Percentiles rank a stretch among this genome's conserved stretches.
Evolutionary conservation across 1,140 invertebrate genomes (phyloP).

Genomic region (Lethocerus indicus): DNA sequence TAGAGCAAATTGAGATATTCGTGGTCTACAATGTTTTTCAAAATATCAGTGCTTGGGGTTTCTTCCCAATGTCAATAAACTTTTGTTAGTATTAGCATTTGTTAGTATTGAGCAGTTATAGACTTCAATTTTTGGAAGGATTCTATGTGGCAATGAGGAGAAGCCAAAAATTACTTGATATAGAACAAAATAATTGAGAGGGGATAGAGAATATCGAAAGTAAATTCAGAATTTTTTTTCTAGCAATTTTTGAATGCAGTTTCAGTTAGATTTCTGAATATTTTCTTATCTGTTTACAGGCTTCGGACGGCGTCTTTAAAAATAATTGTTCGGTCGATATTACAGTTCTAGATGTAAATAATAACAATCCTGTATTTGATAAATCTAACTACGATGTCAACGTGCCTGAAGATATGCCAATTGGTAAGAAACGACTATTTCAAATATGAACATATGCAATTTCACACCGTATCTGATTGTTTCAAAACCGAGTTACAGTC

Average conservation of each 20-base stretch:
- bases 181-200: not conserved
- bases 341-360: conserved; percentile 69
- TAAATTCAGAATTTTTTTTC: not conserved
- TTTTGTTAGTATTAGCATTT: too few relatives aligned
- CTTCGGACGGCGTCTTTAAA: conserved; percentile 55
- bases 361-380: conserved; percentile 62
- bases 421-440: conserved; percentile 45
- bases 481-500: too few relatives aligned
- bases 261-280: not conserved
- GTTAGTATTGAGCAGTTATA: too few relatives aligned
- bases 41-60: too few relatives aligned
- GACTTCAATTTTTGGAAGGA: too few relatives aligned
- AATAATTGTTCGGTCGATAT: conserved; percentile 54
- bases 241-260: not conserved
- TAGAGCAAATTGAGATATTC: too few relatives aligned
- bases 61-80: too few relatives aligned
- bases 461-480: too few relatives aligned
- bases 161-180: not conserved
- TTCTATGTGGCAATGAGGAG: too few relatives aligned
- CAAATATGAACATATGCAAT: too few relatives aligned
- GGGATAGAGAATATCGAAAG: not conserved
- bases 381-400: conserved; percentile 51
- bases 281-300: conserved; percentile 29
- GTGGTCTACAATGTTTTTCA: too few relatives aligned
- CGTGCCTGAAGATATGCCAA: conserved; percentile 53